Conservation (phyloP, 2,888 invertebrate genomes). For the Napeogenes inachia region DNA sequence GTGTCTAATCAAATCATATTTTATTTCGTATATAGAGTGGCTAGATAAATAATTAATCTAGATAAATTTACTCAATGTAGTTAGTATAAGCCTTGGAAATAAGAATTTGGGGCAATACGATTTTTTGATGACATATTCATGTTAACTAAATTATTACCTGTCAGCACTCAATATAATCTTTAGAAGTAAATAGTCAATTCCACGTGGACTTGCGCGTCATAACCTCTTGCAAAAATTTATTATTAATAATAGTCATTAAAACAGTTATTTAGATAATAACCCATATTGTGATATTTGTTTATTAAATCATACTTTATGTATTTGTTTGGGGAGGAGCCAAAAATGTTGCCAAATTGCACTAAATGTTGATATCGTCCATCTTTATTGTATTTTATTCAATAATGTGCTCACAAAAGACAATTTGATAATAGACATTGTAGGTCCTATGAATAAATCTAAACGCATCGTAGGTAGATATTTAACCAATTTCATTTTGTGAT, state of each 20-base stretch:
- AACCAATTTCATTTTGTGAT: constrained; percentile 58
- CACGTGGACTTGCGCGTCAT: background rate
- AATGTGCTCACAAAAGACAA: constrained; percentile 74
- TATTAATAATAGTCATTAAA: constrained; percentile 33
- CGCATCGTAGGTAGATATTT: constrained; percentile 38
- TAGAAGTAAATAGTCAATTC: background rate
- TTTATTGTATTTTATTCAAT: constrained; percentile 40
- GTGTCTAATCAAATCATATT: constrained; percentile 41
- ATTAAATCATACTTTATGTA: constrained; percentile 21
- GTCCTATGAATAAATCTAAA: constrained; percentile 26
- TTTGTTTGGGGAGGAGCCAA: constrained; percentile 67
- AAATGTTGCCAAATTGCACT: constrained; percentile 69
- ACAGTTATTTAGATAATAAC: constrained; percentile 52
- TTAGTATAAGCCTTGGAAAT: background rate
- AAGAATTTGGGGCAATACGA: background rate
- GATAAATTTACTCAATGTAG: constrained; percentile 6
- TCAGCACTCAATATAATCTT: constrained; percentile 17
- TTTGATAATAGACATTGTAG: constrained; percentile 47
- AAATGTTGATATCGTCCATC: constrained; percentile 53
- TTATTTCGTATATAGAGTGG: constrained; percentile 31
- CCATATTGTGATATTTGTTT: constrained; percentile 63
- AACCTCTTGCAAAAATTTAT: constrained; percentile 5
- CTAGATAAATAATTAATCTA: constrained; percentile 15
- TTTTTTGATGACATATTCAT: background rate
- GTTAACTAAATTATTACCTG: constrained; percentile 2